Evolutionary conservation across 53 echinoderm and acorn worm species (phyloP), one percentile per base, ranked within the genome.

Genomic region (Temnopleurus reevesii): DNA sequence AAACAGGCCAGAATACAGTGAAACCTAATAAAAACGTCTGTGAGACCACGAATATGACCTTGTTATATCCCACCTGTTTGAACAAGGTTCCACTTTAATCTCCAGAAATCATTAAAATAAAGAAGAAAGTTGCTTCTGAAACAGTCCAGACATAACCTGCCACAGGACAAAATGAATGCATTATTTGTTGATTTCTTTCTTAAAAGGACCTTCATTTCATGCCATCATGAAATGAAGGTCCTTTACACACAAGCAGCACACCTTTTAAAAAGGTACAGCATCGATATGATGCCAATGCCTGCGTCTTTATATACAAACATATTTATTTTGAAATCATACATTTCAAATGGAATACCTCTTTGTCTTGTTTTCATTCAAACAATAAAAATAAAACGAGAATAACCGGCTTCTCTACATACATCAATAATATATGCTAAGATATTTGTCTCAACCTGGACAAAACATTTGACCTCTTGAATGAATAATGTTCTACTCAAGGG

Each of bases 321-420:
- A 71, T n/a, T 36, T 71, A 71, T 71, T n/a, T 71, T 71, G 71
- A 71, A 71, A 71, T 71, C 38, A 38, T 41, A 71, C 7, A n/a
- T 71, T 71, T 71, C 71, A 71, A 71, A 71, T 71, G 71, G 71
- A 71, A 71, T 47, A 79, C 49, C 79, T 79, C 79, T 79, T 49
- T 79, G 46, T 79, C 79, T 79, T 79, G 46, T 79, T 79, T 47
- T 79, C 46, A 46, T 46, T 28, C 28, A 79, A 49, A 65, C 2
- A 55, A 84, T 30, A 87, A 65, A 87, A 66, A 87, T 71, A 66
- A 87, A 87, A 21, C 66, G 88, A 87, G 88, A 87, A 87, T 87
- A 66, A 66, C 88, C 88, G 10, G 88, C 88, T 87, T 87, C 88
- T 87, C 88, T 35, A 53, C 15, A 80, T 26, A 80, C 41, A 71